phyloP scores from a whole-genome alignment of 2,797 vertebrate species.

The Tolypeutes matacus region DNA sequence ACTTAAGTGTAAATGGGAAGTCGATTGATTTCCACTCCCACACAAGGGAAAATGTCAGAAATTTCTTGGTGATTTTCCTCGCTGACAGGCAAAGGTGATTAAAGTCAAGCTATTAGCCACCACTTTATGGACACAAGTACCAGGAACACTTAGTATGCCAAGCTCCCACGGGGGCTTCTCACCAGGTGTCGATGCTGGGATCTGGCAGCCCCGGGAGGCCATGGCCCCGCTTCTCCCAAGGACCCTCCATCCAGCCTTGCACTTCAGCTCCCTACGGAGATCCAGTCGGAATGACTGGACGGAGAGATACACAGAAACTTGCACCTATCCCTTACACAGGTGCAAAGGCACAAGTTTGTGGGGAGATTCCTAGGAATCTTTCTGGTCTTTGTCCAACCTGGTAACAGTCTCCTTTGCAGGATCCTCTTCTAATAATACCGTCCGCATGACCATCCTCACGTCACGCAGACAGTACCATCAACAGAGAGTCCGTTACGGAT shows the following conservation, averaged over 20 bases:
- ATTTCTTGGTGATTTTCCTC: neutral
- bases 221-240: neutral
- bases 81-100: neutral
- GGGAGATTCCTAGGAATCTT: neutral
- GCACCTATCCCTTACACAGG: neutral
- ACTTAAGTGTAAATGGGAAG: neutral
- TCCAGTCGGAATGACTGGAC: neutral
- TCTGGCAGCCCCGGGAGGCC: neutral
- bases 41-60: neutral
- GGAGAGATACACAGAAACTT: neutral
- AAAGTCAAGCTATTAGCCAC: neutral
- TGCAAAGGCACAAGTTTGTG: neutral
- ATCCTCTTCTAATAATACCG: neutral
- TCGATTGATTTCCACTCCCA: neutral
- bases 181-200: accelerated
- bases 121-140: neutral
- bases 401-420: neutral
- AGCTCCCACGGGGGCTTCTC: neutral
- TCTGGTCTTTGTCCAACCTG: accelerated
- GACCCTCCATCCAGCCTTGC: accelerated
- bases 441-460: accelerated
- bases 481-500: accelerated
- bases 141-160: too few species aligned
- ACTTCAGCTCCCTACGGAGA: neutral
- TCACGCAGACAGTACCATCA: accelerated